phyloP scores from a whole-genome alignment of 2,113 vertebrate species.

The Vidua chalybeata region DNA sequence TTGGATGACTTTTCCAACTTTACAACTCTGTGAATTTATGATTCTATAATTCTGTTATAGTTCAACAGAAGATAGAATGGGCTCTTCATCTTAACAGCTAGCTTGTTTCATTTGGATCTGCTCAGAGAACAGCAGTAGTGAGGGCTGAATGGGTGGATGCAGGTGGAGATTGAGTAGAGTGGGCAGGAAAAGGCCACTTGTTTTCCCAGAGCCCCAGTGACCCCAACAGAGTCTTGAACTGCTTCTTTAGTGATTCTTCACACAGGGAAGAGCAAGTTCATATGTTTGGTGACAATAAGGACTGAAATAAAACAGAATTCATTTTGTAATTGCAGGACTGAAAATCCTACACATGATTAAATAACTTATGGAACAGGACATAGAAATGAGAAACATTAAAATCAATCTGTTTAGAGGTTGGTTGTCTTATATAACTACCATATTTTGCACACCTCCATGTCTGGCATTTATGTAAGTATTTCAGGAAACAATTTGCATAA shows the following conservation, averaged over 20 bases:
- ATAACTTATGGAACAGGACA: not conserved
- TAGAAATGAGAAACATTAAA: not conserved
- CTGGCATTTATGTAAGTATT: conserved; percentile 25
- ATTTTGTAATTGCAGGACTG: not conserved
- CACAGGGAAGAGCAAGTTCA: not conserved
- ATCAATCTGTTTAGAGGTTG: not conserved
- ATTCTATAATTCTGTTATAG: not conserved
- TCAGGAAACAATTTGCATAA: not conserved
- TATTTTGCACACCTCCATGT: conserved; percentile 5
- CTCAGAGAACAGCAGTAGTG: not conserved
- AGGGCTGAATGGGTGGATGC: not conserved
- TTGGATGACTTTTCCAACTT: not conserved
- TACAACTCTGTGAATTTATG: not conserved
- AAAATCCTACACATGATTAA: not conserved
- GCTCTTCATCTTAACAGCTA: not conserved
- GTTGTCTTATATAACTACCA: not conserved
- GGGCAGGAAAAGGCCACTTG: not conserved
- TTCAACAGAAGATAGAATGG: not conserved
- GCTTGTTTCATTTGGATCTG: not conserved
- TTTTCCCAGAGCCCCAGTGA: not conserved
- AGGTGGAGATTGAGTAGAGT: not conserved
- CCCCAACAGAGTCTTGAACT: not conserved
- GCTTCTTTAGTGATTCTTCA: not conserved
- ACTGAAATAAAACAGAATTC: not conserved
- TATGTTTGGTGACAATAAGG: not conserved